These are phyloP conservation scores for Pseudochromis fuscus DNA, from an alignment of 2,797 vertebrate species.

Conservation along the genomic window DNA sequence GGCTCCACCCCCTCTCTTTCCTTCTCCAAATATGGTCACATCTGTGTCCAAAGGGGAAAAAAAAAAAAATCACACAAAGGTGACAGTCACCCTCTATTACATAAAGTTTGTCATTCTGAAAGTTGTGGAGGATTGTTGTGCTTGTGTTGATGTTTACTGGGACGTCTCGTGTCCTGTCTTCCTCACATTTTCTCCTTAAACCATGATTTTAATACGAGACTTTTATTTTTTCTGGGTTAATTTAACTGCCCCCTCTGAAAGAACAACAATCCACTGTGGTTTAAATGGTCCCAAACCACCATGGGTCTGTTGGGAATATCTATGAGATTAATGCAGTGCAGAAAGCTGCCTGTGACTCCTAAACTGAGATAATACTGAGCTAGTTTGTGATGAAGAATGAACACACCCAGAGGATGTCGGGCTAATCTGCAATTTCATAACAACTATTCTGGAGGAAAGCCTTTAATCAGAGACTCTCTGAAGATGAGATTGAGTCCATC, in stretches of 20 bases:
- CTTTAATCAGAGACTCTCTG: conserved; percentile 25
- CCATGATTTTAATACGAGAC: not conserved
- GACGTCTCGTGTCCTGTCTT: not conserved
- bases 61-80: too few species aligned
- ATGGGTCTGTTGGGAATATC: conserved; percentile 8
- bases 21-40: too few species aligned
- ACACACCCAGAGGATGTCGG: conserved; percentile 23
- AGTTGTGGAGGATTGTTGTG: not conserved
- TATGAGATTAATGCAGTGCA: conserved; percentile 9
- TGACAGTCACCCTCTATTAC: too few species aligned
- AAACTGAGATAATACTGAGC: conserved; percentile 23
- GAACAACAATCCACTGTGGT: not conserved
- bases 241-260: not conserved
- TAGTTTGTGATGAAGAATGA: not conserved
- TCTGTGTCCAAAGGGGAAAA: too few species aligned
- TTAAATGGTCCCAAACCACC: not conserved
- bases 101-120: too few species aligned
- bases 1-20: too few species aligned
- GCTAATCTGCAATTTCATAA: conserved; percentile 26
- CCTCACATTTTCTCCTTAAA: not conserved
- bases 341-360: not conserved
- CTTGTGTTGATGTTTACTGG: too few species aligned
- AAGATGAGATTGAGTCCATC: conserved; percentile 24
- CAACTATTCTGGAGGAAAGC: conserved; percentile 19
- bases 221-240: conserved; percentile 9